phyloP scores from a whole-genome alignment of 2,888 invertebrate species.

The Unio delphinus region DNA sequence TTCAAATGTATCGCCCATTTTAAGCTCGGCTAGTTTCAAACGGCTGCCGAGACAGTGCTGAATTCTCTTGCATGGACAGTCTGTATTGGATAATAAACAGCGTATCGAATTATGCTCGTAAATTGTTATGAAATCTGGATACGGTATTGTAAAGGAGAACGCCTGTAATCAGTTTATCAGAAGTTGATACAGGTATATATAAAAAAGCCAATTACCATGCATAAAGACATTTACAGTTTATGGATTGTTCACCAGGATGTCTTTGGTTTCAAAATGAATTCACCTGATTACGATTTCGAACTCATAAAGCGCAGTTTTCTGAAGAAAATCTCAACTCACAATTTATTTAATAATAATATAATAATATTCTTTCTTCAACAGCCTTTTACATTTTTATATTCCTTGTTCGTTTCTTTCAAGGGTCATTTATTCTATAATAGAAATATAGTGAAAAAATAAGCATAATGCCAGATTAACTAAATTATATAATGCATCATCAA shows the following conservation, averaged over 20 bases:
- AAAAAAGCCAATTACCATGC: not conserved
- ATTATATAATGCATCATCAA: no score
- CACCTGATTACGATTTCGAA: not conserved
- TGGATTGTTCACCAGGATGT: conserved; percentile 15
- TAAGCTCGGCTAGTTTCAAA: conserved; percentile 16
- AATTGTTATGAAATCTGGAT: conserved; percentile 11
- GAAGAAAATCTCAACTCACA: conserved; percentile 33
- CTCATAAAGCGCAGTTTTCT: conserved; percentile 44
- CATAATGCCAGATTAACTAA: no score
- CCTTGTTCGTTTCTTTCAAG: no score
- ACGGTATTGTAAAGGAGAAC: conserved; percentile 8
- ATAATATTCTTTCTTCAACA: no score
- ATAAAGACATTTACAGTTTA: not conserved
- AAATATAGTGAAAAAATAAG: no score
- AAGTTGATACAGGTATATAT: conserved; percentile 10
- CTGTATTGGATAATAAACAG: conserved; percentile 5
- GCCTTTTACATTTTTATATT: no score
- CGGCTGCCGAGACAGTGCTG: conserved; percentile 17
- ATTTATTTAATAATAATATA: no score
- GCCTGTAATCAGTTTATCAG: conserved; percentile 1
- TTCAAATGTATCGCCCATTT: conserved; percentile 27
- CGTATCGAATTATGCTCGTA: conserved; percentile 5
- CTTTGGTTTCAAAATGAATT: conserved; percentile 11
- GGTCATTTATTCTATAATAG: no score
- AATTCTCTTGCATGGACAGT: conserved; percentile 23